Conservation (phyloP, 2,888 invertebrate species). For the Synergus gifuensis region DNA sequence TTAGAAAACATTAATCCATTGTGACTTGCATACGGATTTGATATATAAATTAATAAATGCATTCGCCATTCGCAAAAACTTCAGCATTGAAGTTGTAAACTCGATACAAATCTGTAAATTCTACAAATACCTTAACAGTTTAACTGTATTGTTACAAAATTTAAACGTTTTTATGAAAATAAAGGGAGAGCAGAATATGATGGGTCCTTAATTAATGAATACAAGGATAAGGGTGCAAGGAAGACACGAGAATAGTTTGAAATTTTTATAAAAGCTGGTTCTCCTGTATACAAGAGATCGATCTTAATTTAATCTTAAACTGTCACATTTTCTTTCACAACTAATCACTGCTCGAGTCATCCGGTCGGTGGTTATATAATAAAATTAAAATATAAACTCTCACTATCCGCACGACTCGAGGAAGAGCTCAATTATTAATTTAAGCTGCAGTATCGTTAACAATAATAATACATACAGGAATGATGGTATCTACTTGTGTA, state of each 20-base stretch:
- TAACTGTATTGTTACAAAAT: constrained; percentile 10
- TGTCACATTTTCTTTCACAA: constrained; percentile 16
- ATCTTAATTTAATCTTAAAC: constrained; percentile 38
- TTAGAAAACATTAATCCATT: constrained; percentile 11
- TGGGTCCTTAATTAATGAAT: neutral
- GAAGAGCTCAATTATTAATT: constrained; percentile 60
- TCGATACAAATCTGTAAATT: constrained; percentile 14
- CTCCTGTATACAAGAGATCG: constrained; percentile 66
- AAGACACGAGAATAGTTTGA: constrained; percentile 58
- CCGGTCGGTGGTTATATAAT: neutral
- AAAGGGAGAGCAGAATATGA: neutral
- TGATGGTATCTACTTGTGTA: constrained; percentile 66
- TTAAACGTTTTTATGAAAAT: constrained; percentile 5
- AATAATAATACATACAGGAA: constrained; percentile 67
- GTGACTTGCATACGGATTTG: neutral
- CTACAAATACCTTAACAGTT: constrained; percentile 11
- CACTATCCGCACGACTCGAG: constrained; percentile 22
- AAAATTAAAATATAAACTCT: constrained; percentile 31
- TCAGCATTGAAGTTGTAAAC: constrained; percentile 2
- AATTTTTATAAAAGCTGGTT: constrained; percentile 68
- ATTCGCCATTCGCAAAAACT: constrained; percentile 14
- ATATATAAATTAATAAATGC: constrained; percentile 24
- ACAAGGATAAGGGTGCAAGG: constrained; percentile 46
- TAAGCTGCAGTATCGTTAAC: constrained; percentile 64
- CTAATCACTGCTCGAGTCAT: constrained; percentile 16